phyloP scores from a whole-genome alignment of 1,140 invertebrate species.

The Aethina tumida region DNA sequence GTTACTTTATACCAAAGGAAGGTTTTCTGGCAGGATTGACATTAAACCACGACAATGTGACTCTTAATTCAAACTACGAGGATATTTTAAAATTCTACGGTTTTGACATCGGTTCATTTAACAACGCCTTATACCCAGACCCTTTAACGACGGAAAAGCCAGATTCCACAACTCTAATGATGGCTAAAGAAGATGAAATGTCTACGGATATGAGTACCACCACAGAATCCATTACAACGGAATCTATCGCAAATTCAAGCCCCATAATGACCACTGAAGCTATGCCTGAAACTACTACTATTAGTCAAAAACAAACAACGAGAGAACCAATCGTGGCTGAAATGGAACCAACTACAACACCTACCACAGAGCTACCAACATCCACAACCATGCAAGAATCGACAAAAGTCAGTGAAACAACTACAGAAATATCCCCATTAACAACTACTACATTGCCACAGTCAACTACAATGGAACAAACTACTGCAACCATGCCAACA shows the following conservation, averaged over 20 bases:
- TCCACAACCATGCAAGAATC: slow-evolving; percentile 8
- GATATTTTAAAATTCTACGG: slow-evolving; percentile 65
- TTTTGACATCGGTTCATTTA: slow-evolving; percentile 50
- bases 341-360: slow-evolving; percentile 9
- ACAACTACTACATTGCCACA: background rate
- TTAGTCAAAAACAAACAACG: slow-evolving; percentile 1
- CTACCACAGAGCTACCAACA: slow-evolving; percentile 4
- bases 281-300: background rate
- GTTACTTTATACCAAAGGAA: slow-evolving; percentile 67
- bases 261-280: background rate
- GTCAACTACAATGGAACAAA: background rate
- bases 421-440: background rate
- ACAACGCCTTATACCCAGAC: slow-evolving; percentile 29
- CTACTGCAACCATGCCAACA: background rate
- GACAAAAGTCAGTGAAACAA: too few relatives aligned
- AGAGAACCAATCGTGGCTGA: slow-evolving; percentile 2
- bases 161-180: slow-evolving; percentile 2
- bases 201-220: slow-evolving; percentile 8
- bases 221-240: slow-evolving; percentile 4
- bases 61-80: slow-evolving; percentile 56
- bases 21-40: slow-evolving; percentile 68
- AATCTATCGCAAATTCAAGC: slow-evolving; percentile 5
- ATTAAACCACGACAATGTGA: slow-evolving; percentile 64
- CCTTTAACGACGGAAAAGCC: slow-evolving; percentile 19
- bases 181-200: slow-evolving; percentile 9